Percentiles rank a stretch among this genome's conserved stretches.
These are phyloP conservation scores for Hypanus sabinus DNA, from an alignment of 2,113 vertebrate species.

Conservation along the genomic window DNA sequence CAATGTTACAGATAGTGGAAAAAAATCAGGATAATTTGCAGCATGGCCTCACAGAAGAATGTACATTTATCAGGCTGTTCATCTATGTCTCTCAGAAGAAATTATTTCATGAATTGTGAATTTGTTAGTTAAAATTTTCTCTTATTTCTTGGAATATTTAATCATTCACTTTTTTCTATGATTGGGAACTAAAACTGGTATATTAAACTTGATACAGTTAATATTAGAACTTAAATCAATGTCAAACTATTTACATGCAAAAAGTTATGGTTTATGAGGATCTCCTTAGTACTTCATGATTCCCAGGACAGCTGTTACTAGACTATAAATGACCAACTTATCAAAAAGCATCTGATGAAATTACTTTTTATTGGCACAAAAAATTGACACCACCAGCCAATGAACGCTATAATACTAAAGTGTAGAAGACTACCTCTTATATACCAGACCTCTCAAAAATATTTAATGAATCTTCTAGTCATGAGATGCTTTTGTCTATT, in stretches of 20 bases:
- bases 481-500: not conserved
- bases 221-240: not conserved
- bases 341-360: not conserved
- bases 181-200: not conserved
- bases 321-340: not conserved
- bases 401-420: not conserved
- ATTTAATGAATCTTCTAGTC: too few species aligned
- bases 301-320: not conserved
- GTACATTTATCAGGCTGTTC: not conserved
- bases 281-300: not conserved
- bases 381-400: not conserved
- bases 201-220: not conserved
- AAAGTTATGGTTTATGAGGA: not conserved
- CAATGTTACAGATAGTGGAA: not conserved
- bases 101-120: not conserved
- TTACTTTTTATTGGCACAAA: not conserved
- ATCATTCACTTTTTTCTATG: not conserved
- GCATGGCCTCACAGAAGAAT: not conserved
- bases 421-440: too few species aligned
- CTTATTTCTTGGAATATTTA: not conserved
- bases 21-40: not conserved
- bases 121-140: not conserved
- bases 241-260: not conserved
- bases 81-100: not conserved
- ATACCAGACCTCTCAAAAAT: too few species aligned